These are phyloP conservation scores for Linnaemya tessellans DNA, from an alignment of 2,888 invertebrate species.

Conservation along the genomic window DNA sequence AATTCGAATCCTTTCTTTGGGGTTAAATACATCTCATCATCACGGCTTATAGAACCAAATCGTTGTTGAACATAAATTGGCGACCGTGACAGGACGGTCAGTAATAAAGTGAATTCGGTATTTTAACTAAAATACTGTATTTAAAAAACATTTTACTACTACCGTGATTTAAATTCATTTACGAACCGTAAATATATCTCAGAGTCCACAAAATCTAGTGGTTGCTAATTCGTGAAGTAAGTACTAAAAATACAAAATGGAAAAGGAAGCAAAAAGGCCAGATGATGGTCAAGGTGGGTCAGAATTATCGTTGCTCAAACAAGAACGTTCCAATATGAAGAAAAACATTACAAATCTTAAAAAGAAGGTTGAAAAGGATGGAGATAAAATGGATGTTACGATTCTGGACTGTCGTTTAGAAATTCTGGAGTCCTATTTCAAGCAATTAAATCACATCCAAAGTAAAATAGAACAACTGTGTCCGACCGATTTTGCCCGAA, in stretches of 20 bases:
- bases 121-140: background rate
- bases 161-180: too few species aligned
- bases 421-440: conserved; percentile 62
- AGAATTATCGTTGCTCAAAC: conserved; percentile 43
- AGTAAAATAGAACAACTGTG: conserved; percentile 49
- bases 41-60: background rate
- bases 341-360: conserved; percentile 48
- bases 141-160: too few species aligned
- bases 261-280: too few species aligned
- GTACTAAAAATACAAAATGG: background rate
- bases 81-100: background rate
- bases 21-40: too few species aligned
- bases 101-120: background rate
- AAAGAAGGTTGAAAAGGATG: conserved; percentile 52
- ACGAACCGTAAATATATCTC: background rate
- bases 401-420: conserved; percentile 59
- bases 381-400: conserved; percentile 34
- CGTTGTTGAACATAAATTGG: background rate
- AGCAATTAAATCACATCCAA: conserved; percentile 59
- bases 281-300: background rate
- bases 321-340: conserved; percentile 46
- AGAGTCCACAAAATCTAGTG: background rate
- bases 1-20: too few species aligned
- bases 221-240: too few species aligned
- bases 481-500: conserved; percentile 20